Evolutionary conservation across 2,888 invertebrate genomes (phyloP), one percentile per base, ranked within the genome.

Genomic region (Argynnis bischoffii): DNA sequence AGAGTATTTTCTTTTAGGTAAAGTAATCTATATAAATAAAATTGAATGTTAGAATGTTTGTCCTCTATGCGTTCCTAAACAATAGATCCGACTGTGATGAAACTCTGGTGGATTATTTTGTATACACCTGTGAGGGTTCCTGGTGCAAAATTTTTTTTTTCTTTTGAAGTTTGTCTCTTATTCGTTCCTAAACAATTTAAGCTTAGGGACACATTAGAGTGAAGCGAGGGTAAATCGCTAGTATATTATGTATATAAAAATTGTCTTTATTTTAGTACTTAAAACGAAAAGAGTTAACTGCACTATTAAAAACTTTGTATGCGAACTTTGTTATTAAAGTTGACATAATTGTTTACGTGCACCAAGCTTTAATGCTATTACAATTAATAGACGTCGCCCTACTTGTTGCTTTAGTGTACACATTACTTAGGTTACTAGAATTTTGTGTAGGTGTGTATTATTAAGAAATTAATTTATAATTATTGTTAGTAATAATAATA

Each of bases 231-330:
- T 18, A 18, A 2, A 18, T 18, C 18, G 48, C n/a, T 51, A 35
- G 51, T 53, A 50, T 53, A 26, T 26, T 26, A 26, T 16, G n/a
- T 21, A 35, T n/a, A 53, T 21, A 53, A 53, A 53, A 57, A 11
- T 59, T 61, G 59, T 31, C 53, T 46, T 68, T 47, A 54, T 64
- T 68, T 64, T 55, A 59, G 47, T 64, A 60, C 63, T 67, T 69
- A 41, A 55, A 54, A 68, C 69, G 71, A 70, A 74, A 71, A 63
- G 66, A 73, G 66, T 70, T 56, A 64, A 67, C 56, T 67, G 65
- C 55, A 63, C 70, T 65, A 74, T 75, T 73, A 73, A 73, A 74
- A 73, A 74, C 67, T 75, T 75, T 73, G 60, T 67, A 64, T 68
- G 63, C 55, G 70, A 73, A 74, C 71, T 73, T 73, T 70, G 70